Percentiles rank a stretch among this genome's conserved stretches.
These are phyloP conservation scores for Oenanthe oenanthe DNA, from an alignment of 2,113 vertebrate species.

Conservation along the genomic window DNA sequence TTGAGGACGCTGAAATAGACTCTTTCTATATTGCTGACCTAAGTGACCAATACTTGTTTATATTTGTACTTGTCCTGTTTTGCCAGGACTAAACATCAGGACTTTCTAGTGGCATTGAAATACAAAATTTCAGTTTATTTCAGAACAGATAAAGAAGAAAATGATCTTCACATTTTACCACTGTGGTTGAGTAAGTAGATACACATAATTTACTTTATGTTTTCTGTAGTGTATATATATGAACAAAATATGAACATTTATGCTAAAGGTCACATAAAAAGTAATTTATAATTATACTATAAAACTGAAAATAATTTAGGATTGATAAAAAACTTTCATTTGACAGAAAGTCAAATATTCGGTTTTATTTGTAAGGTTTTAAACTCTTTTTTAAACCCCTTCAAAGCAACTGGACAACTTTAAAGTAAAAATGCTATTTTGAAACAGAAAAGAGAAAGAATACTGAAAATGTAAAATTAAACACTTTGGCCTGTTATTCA, in stretches of 20 bases:
- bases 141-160: neutral
- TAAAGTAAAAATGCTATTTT: neutral
- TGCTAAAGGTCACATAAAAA: neutral
- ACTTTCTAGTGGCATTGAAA: neutral
- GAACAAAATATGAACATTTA: neutral
- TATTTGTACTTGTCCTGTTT: neutral
- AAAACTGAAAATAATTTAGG: neutral
- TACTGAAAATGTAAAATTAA: neutral
- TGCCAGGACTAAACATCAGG: neutral
- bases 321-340: neutral
- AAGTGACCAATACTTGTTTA: neutral
- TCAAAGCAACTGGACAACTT: neutral
- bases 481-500: neutral
- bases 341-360: neutral
- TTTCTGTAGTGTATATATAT: neutral
- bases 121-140: neutral
- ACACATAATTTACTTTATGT: neutral
- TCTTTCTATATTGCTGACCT: neutral
- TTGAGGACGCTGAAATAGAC: neutral
- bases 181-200: neutral
- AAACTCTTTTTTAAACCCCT: neutral
- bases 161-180: neutral
- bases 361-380: neutral
- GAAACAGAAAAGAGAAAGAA: neutral
- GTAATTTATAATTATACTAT: neutral